Base-by-base conservation (phyloP, 2,888 invertebrate species). In the Orthosia gothica region DNA sequence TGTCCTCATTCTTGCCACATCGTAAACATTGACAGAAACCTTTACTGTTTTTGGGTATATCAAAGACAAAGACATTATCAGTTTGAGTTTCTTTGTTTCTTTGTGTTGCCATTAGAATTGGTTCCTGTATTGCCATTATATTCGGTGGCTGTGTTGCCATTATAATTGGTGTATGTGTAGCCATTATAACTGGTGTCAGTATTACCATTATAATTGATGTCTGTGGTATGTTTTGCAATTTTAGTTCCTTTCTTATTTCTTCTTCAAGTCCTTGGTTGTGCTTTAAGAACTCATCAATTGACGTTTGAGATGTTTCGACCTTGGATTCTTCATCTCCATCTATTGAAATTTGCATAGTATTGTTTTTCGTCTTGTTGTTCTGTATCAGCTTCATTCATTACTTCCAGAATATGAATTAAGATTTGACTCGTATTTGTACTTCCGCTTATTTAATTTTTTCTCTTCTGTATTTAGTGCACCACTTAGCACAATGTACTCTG, bases 11-110 rank as follows among this genome's bases (percentile, higher is more conserved):
- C 40, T 67, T 59, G 3, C 77, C 78, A 13, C 74, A 75, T n/a
- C 47, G 52, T 49, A 67, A 47, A 49, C 67, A 77, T 75, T 75
- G 77, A 18, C 77, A n/a, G 18, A 59, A 75, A 49, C 55, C 64
- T 47, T 4, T 1, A 54, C 67, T 75, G 40, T 59, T 74, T 66
- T 49, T 54, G 1, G 77, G 77, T 23, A 74, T 52, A 13, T 23
- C 18, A 76, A n/a, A 66, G 11, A 66, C 32, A 15, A 1, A 0
- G 16, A 67, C 74, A 18, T n/a, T 0, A 15, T 66, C n/a, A 23
- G 74, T 74, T 66, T 74, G 77, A 54, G 32, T 18, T 54, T 5
- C 23, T 49, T 76, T 76, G 23, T 74, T 0, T 32, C 32, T 32
- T 32, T 40, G 40, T 40, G 40, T 40, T 40, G 40, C 40, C 40